A percentile compares a stretch with the other conserved stretches of the same genome.
Conservation (phyloP, 2,797 vertebrate species). For the Pipistrellus kuhlii region DNA sequence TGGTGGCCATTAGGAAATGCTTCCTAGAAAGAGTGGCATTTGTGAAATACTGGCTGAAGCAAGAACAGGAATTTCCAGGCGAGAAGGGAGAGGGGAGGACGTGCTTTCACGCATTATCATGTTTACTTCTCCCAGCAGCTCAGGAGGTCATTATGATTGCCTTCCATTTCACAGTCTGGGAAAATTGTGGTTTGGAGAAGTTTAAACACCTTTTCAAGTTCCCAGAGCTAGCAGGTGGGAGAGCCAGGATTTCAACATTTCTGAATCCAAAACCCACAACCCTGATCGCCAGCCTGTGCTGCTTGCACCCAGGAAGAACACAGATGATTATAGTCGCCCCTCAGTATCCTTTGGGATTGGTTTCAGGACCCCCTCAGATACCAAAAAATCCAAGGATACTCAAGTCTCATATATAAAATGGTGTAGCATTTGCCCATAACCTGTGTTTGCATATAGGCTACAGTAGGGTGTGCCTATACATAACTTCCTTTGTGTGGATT, state of each 20-base stretch:
- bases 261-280: neutral
- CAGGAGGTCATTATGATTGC: neutral
- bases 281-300: neutral
- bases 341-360: neutral
- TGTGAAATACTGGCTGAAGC: neutral
- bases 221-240: neutral
- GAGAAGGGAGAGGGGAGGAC: neutral
- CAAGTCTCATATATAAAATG: neutral
- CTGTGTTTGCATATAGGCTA: neutral
- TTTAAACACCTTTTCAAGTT: neutral
- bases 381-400: neutral
- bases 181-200: constrained; percentile 21
- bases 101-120: neutral
- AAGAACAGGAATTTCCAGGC: neutral
- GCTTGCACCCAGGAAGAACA: neutral
- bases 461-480: neutral
- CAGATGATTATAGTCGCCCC: neutral
- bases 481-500: neutral
- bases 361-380: neutral
- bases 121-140: neutral
- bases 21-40: neutral
- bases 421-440: neutral
- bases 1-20: neutral
- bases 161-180: neutral
- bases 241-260: neutral